phyloP scores from a whole-genome alignment of 2,113 vertebrate genomes.

The Paradoxurus hermaphroditus region DNA sequence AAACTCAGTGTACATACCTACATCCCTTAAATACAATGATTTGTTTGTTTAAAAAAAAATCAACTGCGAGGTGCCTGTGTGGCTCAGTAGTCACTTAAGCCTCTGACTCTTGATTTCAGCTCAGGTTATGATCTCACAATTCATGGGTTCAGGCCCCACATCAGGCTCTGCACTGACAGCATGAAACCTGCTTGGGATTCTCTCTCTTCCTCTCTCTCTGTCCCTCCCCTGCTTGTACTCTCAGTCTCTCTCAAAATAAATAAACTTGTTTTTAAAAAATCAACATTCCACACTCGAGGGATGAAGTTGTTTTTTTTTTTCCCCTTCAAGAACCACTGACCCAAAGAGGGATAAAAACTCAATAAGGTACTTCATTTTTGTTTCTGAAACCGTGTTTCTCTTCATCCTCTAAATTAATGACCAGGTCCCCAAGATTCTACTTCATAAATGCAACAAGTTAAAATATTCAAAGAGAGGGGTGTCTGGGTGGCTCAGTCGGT shows the following conservation, averaged over 20 bases:
- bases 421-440: background rate
- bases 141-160: too few relatives aligned
- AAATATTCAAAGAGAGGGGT: background rate
- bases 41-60: background rate
- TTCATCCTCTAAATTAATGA: background rate
- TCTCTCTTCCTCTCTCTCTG: too few relatives aligned
- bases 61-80: background rate
- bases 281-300: background rate
- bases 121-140: too few relatives aligned
- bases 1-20: background rate
- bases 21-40: background rate
- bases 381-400: conserved; percentile 31
- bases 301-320: background rate
- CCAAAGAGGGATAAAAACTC: background rate
- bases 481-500: too few relatives aligned
- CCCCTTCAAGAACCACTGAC: background rate
- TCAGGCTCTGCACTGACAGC: too few relatives aligned
- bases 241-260: too few relatives aligned
- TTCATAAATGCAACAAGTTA: conserved; percentile 28
- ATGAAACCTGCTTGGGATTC: too few relatives aligned
- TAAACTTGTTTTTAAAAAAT: background rate
- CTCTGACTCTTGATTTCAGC: too few relatives aligned
- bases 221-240: too few relatives aligned
- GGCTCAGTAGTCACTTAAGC: background rate
- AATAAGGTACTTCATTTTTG: background rate